Percentiles rank a stretch among this genome's conserved stretches.
Evolutionary conservation across 1,140 invertebrate species (phyloP).

Genomic region (Drosophila tani): DNA sequence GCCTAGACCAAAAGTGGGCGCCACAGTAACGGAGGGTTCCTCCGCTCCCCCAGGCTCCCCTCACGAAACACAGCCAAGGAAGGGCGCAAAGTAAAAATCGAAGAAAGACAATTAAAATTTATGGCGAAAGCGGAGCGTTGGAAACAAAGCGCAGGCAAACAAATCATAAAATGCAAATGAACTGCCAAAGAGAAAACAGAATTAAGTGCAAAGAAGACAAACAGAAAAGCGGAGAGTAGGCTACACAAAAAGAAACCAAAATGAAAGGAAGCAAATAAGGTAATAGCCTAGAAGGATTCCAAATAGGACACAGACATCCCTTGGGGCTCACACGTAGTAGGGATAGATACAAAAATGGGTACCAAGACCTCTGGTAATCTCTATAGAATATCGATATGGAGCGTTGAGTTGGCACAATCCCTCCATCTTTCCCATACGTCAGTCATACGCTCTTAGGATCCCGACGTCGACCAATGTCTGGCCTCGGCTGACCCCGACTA

Average conservation of each 20-base stretch:
- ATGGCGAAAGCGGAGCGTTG: constrained; percentile 59
- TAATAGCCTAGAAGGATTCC: neutral
- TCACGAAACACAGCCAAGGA: constrained; percentile 19
- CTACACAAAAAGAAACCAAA: constrained; percentile 38
- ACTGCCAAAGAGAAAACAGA: constrained; percentile 10
- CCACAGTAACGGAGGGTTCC: neutral
- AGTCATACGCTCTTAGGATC: constrained; percentile 3
- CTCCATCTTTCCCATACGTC: constrained; percentile 13
- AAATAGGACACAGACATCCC: neutral
- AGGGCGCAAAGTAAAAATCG: constrained; percentile 68
- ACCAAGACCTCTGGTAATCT: neutral
- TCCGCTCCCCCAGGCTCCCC: neutral
- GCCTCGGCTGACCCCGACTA: constrained; percentile 55
- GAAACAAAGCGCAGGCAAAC: constrained; percentile 52
- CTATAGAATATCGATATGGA: neutral
- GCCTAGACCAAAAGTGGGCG: constrained; percentile 32
- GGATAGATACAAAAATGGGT: neutral
- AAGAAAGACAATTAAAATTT: constrained; percentile 81
- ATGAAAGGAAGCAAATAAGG: neutral
- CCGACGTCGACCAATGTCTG: constrained; percentile 54
- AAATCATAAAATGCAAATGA: constrained; percentile 59
- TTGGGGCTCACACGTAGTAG: neutral
- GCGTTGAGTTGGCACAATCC: neutral
- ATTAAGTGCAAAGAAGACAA: constrained; percentile 29
- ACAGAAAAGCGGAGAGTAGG: constrained; percentile 54